Evolutionary conservation across 1,140 invertebrate species (phyloP), one percentile per base, ranked within the genome.

Genomic region (Papilio helenus): DNA sequence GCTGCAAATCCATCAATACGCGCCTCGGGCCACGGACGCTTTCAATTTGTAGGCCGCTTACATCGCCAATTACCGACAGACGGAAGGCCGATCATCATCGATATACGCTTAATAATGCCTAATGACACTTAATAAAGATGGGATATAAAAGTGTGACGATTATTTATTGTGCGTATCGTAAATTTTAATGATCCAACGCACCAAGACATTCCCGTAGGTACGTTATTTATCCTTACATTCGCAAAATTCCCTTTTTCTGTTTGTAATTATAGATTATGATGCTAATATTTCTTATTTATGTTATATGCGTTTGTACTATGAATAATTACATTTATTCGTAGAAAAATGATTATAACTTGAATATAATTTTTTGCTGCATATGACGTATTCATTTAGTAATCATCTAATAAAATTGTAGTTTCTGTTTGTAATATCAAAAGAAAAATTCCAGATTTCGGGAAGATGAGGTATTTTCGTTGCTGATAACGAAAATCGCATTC

Each of bases 81-180:
- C 92, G 92, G 92, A 93, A 94, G 92, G 92, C 90, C 88, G 90
- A 86, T 89, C 91, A 92, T 92, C 92, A 89, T 89, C 90, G 89
- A 91, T 93, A 91, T 89, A 90, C 87, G 86, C 89, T 93, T 93
- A 93, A 94, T 94, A 93, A 94, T 90, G 88, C 89, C 92, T 94
- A 94, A 94, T 93, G 93, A 93, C 91, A 90, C 89, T 91, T 91
- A 92, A 94, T 94, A 92, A 90, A 93, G 92, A 90, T 87, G 80
- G 86, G 90, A 91, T 90, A 93, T 93, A 92, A 91, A 92, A 90
- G 88, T 92, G 90, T 90, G 85, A 90, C 84, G 87, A 89, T 92
- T 92, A 91, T 92, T 92, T 92, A 89, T 87, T 87, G 80, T 85
- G 65, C 81, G 73, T 84, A 83, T 74, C 80, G 81, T 85, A 81